Evolutionary conservation across 2,113 vertebrate species (phyloP).

Genomic region (Thinocorus orbignyianus): DNA sequence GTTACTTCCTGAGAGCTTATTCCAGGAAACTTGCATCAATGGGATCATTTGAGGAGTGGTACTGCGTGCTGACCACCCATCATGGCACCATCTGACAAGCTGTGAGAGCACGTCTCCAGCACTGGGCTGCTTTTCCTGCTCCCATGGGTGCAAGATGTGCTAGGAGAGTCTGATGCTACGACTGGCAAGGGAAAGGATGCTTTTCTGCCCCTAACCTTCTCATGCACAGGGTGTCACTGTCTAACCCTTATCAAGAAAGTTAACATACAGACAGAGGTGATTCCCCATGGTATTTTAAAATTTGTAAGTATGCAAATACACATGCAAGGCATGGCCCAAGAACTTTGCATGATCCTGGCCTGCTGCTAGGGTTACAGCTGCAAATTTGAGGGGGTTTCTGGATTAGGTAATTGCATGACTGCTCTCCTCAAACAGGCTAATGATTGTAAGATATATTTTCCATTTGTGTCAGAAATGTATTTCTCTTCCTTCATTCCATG

Average conservation of each 20-base stretch:
- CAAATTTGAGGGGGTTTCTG: background rate
- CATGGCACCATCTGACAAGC: background rate
- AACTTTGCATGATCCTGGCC: background rate
- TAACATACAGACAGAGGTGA: background rate
- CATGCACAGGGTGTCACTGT: background rate
- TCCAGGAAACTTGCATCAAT: background rate
- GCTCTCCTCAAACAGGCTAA: background rate
- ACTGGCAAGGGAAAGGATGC: background rate
- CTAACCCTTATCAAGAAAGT: background rate
- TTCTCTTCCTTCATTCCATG: background rate
- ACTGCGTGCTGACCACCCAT: too few species aligned
- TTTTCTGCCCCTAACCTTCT: background rate
- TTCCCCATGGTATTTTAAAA: background rate
- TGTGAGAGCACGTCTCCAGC: background rate
- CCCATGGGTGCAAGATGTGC: background rate
- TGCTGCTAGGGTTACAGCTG: background rate
- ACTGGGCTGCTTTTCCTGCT: background rate
- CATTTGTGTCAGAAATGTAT: background rate
- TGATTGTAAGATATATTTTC: background rate
- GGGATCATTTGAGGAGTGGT: background rate
- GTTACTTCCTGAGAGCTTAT: background rate
- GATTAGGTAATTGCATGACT: background rate
- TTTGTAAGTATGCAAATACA: background rate
- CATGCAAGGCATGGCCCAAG: background rate
- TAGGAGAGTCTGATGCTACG: background rate